phyloP scores from a whole-genome alignment of 2,797 vertebrate species.

The Merluccius polli region DNA sequence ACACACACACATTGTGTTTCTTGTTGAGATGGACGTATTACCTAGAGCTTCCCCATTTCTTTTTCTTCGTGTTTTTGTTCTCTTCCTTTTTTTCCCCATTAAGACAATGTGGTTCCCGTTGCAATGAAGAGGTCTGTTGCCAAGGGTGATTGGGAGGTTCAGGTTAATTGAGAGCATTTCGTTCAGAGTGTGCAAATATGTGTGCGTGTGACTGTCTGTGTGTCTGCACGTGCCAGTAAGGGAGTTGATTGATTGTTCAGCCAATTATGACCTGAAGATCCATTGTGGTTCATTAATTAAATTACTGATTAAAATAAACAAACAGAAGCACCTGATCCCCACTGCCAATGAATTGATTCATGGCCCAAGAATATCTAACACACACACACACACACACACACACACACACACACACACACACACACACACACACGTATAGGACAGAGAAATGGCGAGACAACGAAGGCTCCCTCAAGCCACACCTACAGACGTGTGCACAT shows the following conservation, averaged over 20 bases:
- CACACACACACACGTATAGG: conserved; percentile 8
- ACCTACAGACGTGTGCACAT: not conserved
- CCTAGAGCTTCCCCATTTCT: conserved; percentile 42
- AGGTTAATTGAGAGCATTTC: conserved; percentile 63
- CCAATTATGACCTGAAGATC: conserved; percentile 54
- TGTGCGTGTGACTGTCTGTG: conserved; percentile 11
- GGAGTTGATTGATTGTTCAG: conserved; percentile 52
- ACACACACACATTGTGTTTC: conserved; percentile 30
- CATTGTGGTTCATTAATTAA: conserved; percentile 60
- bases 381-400: not conserved
- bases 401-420: conserved; percentile 31
- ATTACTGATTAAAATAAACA: conserved; percentile 62
- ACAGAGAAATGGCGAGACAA: not conserved
- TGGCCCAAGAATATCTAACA: conserved; percentile 43
- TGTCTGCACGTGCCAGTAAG: conserved; percentile 18
- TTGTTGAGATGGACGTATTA: conserved; percentile 57
- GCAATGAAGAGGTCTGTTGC: conserved; percentile 48
- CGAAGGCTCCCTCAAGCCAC: not conserved
- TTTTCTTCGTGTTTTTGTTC: conserved; percentile 27
- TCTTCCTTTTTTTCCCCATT: conserved; percentile 55
- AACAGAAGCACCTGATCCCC: conserved; percentile 62
- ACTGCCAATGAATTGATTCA: conserved; percentile 50
- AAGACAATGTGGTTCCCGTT: conserved; percentile 41
- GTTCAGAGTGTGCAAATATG: conserved; percentile 50
- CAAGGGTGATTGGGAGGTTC: conserved; percentile 33